These are phyloP conservation scores for Siniperca obscura DNA, from an alignment of 2,797 vertebrate genomes.

Conservation along the genomic window DNA sequence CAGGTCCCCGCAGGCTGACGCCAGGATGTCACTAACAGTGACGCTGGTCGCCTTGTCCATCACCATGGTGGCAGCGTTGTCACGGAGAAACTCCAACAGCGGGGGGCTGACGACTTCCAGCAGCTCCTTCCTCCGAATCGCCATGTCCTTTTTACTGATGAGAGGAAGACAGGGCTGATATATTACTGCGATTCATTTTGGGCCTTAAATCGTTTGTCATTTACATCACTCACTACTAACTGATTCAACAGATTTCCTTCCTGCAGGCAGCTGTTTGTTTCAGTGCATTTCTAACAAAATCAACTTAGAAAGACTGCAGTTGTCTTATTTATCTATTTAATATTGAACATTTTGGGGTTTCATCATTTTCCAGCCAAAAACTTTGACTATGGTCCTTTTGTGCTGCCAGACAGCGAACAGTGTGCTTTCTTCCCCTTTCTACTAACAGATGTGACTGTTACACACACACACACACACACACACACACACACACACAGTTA, in stretches of 20 bases:
- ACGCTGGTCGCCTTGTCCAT: constrained; percentile 89
- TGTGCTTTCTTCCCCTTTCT: neutral
- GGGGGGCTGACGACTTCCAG: constrained; percentile 90
- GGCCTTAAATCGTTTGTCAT: neutral
- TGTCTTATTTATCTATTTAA: neutral
- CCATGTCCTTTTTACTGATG: constrained; percentile 92
- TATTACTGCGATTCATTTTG: neutral
- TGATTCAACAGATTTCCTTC: neutral
- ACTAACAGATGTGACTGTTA: neutral
- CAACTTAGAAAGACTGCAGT: neutral
- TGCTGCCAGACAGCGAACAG: too few relatives aligned
- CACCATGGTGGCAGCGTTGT: constrained; percentile 87
- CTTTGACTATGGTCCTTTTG: too few relatives aligned
- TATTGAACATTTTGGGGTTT: neutral
- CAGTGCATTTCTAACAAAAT: neutral
- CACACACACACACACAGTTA: neutral
- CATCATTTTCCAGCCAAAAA: too few relatives aligned
- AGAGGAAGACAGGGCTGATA: neutral
- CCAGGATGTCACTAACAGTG: constrained; percentile 89
- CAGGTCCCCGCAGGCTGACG: constrained; percentile 87
- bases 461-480: too few relatives aligned
- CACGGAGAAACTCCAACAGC: constrained; percentile 87
- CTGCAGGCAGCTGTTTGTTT: neutral
- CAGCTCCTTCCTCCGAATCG: constrained; percentile 87
- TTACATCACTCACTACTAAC: neutral